These are phyloP conservation scores for Semnornis frantzii DNA, from an alignment of 2,113 vertebrate genomes.

Conservation along the genomic window DNA sequence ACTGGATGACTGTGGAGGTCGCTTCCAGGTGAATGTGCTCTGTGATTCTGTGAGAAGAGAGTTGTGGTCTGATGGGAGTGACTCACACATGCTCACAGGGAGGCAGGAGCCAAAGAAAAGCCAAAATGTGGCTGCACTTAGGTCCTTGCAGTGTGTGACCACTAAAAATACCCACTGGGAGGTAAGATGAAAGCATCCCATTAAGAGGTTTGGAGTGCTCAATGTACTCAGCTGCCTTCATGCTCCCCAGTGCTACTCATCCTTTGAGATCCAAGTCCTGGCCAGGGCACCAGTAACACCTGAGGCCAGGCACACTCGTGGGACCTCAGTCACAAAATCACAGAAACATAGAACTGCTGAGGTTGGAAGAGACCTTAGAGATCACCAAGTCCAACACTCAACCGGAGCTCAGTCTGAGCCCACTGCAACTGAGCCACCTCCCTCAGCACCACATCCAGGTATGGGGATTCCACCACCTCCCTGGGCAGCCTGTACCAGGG, in stretches of 20 bases:
- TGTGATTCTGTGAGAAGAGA: too few species aligned
- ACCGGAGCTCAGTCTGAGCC: too few species aligned
- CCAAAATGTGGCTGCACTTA: neutral
- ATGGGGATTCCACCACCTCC: too few species aligned
- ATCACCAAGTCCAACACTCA: too few species aligned
- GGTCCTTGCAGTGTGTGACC: neutral
- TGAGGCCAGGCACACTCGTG: neutral
- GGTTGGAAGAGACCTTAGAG: too few species aligned
- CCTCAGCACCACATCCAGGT: too few species aligned
- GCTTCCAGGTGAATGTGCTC: too few species aligned
- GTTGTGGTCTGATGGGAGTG: fast-evolving
- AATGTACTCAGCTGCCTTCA: fast-evolving
- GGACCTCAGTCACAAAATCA: neutral
- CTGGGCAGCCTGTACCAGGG: too few species aligned
- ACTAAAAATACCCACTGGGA: neutral
- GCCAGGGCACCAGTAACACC: fast-evolving
- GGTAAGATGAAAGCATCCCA: neutral
- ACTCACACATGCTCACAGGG: fast-evolving
- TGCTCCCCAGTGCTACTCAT: fast-evolving
- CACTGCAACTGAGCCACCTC: too few species aligned
- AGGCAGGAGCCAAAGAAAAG: neutral
- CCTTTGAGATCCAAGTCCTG: neutral
- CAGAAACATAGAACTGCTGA: too few species aligned
- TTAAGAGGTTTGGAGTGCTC: neutral
- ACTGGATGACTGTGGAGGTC: too few species aligned